Base-by-base conservation (phyloP, 2,888 invertebrate genomes). In the Pandemis heparana region DNA sequence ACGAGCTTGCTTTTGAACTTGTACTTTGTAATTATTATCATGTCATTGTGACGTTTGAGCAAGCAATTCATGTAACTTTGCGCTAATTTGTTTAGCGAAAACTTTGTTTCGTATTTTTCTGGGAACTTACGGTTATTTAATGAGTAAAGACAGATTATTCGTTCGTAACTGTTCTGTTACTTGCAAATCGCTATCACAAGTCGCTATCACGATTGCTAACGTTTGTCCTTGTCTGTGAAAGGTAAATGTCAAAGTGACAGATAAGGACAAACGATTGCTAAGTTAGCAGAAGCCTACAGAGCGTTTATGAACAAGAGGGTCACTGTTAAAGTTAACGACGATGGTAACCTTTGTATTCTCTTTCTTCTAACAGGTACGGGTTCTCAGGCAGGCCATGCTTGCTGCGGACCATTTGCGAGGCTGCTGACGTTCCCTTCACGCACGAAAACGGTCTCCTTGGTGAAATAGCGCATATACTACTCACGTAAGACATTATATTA, bases 371-470 rank as follows among this genome's bases (percentile, higher is more conserved):
- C 9, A 96, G 96, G 82, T 95, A 96, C 80, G 95, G 96, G 14
- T 94, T 96, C 79, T 93, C 95, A 70, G 97, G 97, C 7, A 95
- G 96, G 77, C 95, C 95, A 51, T 97, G 97, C 88, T 87, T 97
- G 79, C 90, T 97, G 77, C 95, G 97, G 80, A 95, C 96, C 78
- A 97, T 97, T 85, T 97, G 97, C 85, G 97, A 97, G 86, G 95
- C 96, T 41, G 96, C 97, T 0, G 95, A 96, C 80, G 92, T 95
- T 75, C 96, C 97, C 67, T 95, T 97, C 82, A 95, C 94, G 79
- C 95, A 96, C 83, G 95, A 96, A 80, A 96, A 96, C 81, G 97
- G 97, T 6, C 92, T 97, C 81, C 95, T 97, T 77, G 97, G 96
- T 39, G 96, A 97, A 91, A 94, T 97, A 82, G 92, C 97, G 77